Evolutionary conservation across 2,888 invertebrate genomes (phyloP), one percentile per base, ranked within the genome.

Genomic region (Maniola hyperantus): DNA sequence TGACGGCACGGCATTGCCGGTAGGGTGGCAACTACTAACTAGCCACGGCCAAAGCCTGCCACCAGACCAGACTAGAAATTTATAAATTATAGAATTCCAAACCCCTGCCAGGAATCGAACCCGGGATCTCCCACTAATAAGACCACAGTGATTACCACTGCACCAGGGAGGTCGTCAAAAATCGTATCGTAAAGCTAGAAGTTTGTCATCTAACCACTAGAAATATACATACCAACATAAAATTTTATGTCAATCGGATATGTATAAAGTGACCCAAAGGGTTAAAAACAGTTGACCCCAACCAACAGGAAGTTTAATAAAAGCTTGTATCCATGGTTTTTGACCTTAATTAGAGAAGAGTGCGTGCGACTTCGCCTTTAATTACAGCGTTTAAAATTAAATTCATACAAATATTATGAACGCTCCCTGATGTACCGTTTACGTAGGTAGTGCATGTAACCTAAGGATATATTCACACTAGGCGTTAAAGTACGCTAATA

Each of bases 321-420:
- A 42, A 20, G 39, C 42, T 42, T 20, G 20, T 42, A 57, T 57
- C 42, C 39, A 20, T 6, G 42, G 20, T 57, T 57, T 57, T 18
- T 18, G 57, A 57, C 57, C 57, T 39, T 57, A 57, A 57, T 57
- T 57, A 57, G 57, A 61, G 20, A 13, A 51, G 7, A 36, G 48
- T 36, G 36, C 15, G 60, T 48, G 60, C 50, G 20, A 48, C 46
- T 44, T 33, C 33, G 59, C 13, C 8, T 59, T 59, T 46, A 59
- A 46, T 59, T 33, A 33, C 5, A 46, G 44, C 59, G 15, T 59
- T 59, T 39, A 15, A 50, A 34, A 26, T 53, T 59, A 51, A 59
- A 59, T 57, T 26, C 57, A 64, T 57, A 46, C 10, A 36, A 18
- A 42, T 64, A 42, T 42, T 39, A 39, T 36, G 20, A 57, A 42